Base-by-base conservation (phyloP, 2,797 vertebrate genomes). In the Enteromius thamalakanensis region DNA sequence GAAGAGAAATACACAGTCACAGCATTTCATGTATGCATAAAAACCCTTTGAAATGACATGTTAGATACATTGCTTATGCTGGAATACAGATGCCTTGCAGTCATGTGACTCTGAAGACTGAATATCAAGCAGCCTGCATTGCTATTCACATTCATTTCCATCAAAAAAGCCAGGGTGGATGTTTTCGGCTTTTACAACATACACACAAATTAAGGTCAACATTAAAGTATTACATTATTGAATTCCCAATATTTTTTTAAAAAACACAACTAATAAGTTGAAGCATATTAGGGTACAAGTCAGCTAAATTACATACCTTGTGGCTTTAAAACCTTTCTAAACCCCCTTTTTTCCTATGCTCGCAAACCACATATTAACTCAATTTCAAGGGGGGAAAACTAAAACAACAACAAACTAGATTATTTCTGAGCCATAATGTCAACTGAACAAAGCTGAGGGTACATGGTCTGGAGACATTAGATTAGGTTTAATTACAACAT, bases 351-450 rank as follows among this genome's bases (percentile, higher is more conserved):
- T 21, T 34, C 32, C 26, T 4, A 34, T 34, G 70, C 15, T n/a
- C 9, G 34, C 6, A 8, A 75, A 23, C 11, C 49, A 4, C 32
- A 55, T 14, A 34, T 70, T 55, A 11, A 70, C 45, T 17, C 67
- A 17, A 49, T 29, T 23, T 65, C 8, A n/a, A 4, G 3, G 47
- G 26, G 29, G 40, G 6, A 11, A 10, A 17, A 34, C 2, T 58
- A 60, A 45, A 40, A 88, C 9, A 72, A 49, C 47, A 69, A 85
- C 84, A 89, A 85, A 85, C 79, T 87, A 64, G 84, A 87, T 90
- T 93, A 93, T 95, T 95, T 94, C 92, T 94, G 90, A 90, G 86
- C 89, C 89, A 89, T 91, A 91, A 76, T 34, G 29, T 47, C 94
- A 94, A 93, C 92, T 93, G 72, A 93, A 91, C 88, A 76, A 5